Conservation (phyloP, 2,113 vertebrate genomes). For the Zosterops lateralis region DNA sequence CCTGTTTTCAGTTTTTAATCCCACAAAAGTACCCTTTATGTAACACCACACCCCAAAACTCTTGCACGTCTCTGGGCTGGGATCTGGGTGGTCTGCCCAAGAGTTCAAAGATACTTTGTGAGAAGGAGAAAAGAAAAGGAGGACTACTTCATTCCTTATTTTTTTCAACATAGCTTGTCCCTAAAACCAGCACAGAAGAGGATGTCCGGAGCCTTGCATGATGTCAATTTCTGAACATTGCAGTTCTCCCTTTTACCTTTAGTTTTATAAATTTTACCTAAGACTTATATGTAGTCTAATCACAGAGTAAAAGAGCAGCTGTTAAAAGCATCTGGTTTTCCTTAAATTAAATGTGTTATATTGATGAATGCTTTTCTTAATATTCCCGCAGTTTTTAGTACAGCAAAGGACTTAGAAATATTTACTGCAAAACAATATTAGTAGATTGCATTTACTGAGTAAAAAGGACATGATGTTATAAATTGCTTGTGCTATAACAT, state of each 20-base stretch:
- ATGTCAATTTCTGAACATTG: background rate
- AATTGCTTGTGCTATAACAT: background rate
- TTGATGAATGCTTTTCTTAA: background rate
- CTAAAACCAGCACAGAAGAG: background rate
- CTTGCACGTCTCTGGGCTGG: background rate
- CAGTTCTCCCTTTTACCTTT: background rate
- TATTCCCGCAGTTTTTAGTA: background rate
- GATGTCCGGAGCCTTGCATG: background rate
- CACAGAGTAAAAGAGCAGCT: background rate
- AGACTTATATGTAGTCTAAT: background rate
- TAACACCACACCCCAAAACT: background rate
- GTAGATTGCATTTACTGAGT: background rate
- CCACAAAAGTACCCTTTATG: background rate
- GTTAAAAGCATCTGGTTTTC: background rate
- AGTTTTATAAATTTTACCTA: background rate
- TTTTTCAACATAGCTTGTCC: background rate
- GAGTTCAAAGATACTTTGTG: background rate
- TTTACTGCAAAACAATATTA: background rate
- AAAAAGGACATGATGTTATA: background rate
- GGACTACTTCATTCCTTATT: background rate
- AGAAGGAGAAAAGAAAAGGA: background rate
- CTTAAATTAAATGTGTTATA: background rate
- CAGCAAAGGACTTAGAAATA: conserved; percentile 12
- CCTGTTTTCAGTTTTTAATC: background rate
- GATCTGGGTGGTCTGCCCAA: background rate